Conservation (phyloP, 2,797 vertebrate genomes). For the Fratercula arctica region DNA sequence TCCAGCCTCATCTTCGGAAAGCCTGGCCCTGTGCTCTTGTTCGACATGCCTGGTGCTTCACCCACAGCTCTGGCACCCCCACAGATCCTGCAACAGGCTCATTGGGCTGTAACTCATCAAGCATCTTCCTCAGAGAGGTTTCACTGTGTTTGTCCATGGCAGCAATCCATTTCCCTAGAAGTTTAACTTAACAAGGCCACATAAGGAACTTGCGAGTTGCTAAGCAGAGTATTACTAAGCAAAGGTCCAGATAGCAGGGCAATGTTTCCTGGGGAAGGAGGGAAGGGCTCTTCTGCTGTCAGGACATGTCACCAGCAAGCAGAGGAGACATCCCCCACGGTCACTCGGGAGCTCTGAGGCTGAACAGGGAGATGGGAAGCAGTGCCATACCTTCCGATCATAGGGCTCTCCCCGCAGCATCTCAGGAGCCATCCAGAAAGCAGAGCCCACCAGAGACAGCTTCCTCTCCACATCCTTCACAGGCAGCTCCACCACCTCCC, state of each 20-base stretch:
- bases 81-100: not conserved
- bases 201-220: not conserved
- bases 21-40: not conserved
- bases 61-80: not conserved
- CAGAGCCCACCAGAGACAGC: constrained; percentile 87
- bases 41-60: not conserved
- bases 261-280: not conserved
- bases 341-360: rapidly evolving
- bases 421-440: constrained; percentile 93
- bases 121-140: not conserved
- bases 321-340: not conserved
- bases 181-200: not conserved
- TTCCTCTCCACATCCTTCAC: constrained; percentile 82
- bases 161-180: not conserved
- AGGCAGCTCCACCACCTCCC: constrained; percentile 85
- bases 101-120: not conserved
- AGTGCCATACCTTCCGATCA: constrained; percentile 81
- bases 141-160: not conserved
- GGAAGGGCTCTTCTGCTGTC: not conserved
- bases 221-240: not conserved
- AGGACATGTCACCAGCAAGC: not conserved
- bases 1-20: not conserved
- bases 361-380: not conserved
- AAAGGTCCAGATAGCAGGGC: not conserved
- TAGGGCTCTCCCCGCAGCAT: constrained; percentile 90